Evolutionary conservation across 2,888 invertebrate species (phyloP), one percentile per base, ranked within the genome.

Genomic region (Harpalus rufipes): DNA sequence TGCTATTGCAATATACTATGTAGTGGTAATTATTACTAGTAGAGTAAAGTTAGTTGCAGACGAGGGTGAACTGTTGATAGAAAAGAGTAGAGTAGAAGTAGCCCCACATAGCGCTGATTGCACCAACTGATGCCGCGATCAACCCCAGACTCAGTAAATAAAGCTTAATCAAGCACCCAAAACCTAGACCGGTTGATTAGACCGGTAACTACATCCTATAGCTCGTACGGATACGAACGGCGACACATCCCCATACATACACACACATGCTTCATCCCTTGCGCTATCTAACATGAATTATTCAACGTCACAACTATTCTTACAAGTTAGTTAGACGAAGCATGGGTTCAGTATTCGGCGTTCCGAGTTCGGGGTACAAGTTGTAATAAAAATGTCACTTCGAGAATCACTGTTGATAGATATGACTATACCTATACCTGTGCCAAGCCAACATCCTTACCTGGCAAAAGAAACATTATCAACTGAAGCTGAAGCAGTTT

Each of bases 101-200:
- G 68, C 82, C 82, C 72, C 82, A 74, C 39, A 82, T 82, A 82
- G 72, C 82, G 82, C 74, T 82, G 82, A 82, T 82, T 82, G 74
- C 58, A 14, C 21, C 81, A 56, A 58, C 78, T 78, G 81, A 65
- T 68, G 82, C 59, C 74, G 39, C 82, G 72, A 74, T 82, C 74
- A 81, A 72, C 82, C 82, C 74, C 82, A 58, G 72, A 72, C 32
- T 72, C 59, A 65, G 84, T 84, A 84, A 84, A 84, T 84, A 84
- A 78, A 76, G 84, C 84, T 59, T 78, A 78, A 84, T 84, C 84
- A 84, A 84, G 78, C 84, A 84, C 63, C 78, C 84, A 84, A 65
- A 84, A 84, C 63, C 78, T 65, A 84, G 63, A 84, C 63, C 78
- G 84, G 78, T 84, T 84, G 84, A 84, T 84, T 84, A 84, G 78